phyloP scores from a whole-genome alignment of 2,113 vertebrate genomes.

The Motacilla tschutschensis region DNA sequence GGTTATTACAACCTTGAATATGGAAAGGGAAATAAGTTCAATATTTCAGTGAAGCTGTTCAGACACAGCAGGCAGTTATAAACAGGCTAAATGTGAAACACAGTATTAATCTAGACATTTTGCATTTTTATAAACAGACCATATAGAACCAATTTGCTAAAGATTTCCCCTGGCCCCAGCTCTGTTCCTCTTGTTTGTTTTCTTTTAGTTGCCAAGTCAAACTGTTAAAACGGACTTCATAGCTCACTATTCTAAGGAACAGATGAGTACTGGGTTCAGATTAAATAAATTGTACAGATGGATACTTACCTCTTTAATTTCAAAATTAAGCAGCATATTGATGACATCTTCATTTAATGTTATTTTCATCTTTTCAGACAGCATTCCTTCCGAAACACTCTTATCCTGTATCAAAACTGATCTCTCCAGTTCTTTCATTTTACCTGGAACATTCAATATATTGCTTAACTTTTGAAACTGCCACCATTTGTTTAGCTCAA shows the following conservation, averaged over 20 bases:
- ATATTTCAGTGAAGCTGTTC: neutral
- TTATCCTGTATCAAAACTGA: neutral
- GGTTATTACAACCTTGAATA: conserved; percentile 79
- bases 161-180: fast-evolving
- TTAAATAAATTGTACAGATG: neutral
- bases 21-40: neutral
- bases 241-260: neutral
- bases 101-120: neutral
- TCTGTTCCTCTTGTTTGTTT: neutral
- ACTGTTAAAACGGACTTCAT: neutral
- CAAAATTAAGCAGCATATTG: conserved; percentile 86
- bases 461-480: neutral
- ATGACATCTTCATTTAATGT: conserved; percentile 67
- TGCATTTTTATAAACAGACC: neutral
- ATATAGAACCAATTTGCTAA: neutral
- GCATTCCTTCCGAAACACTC: neutral
- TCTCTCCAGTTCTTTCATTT: conserved; percentile 27
- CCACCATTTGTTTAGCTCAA: neutral
- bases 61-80: neutral
- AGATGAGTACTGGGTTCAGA: neutral
- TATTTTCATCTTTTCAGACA: neutral
- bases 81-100: neutral
- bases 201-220: neutral
- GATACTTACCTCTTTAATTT: conserved; percentile 85
- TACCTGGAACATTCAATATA: conserved; percentile 25